phyloP scores from a whole-genome alignment of 23 tunicate genomes.

The Trididemnum miniatum region DNA sequence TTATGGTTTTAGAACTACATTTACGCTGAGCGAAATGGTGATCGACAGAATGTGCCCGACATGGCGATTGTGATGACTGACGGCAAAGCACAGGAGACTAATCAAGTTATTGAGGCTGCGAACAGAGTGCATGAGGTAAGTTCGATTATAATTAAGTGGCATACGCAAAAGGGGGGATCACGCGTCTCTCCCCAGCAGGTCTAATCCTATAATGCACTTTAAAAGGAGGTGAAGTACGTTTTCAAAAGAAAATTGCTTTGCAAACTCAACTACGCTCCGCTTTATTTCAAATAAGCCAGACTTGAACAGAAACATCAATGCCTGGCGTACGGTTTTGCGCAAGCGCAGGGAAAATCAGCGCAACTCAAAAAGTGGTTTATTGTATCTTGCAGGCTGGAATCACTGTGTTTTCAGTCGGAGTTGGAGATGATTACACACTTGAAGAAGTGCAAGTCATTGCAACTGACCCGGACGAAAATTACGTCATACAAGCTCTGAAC shows the following conservation, averaged over 20 bases:
- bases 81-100: constrained; percentile 75
- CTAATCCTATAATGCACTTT: too few species aligned
- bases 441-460: constrained; percentile 81
- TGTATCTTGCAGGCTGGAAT: constrained; percentile 64
- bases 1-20: constrained; percentile 44
- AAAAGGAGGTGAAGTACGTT: too few species aligned
- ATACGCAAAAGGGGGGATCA: too few species aligned
- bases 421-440: constrained; percentile 55
- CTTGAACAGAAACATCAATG: too few species aligned
- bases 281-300: too few species aligned
- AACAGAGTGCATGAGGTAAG: constrained; percentile 55
- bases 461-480: constrained; percentile 79
- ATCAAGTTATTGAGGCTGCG: constrained; percentile 49
- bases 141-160: neutral
- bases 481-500: constrained; percentile 66
- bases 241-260: too few species aligned
- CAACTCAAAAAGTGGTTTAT: too few species aligned
- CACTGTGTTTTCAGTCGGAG: constrained; percentile 78
- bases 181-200: too few species aligned
- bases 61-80: constrained; percentile 85
- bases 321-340: too few species aligned
- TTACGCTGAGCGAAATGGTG: constrained; percentile 46
- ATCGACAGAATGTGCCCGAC: constrained; percentile 59
- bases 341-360: too few species aligned
- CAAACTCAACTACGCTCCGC: too few species aligned